phyloP scores from a whole-genome alignment of 2,797 vertebrate genomes.

The Silurus aristotelis region DNA sequence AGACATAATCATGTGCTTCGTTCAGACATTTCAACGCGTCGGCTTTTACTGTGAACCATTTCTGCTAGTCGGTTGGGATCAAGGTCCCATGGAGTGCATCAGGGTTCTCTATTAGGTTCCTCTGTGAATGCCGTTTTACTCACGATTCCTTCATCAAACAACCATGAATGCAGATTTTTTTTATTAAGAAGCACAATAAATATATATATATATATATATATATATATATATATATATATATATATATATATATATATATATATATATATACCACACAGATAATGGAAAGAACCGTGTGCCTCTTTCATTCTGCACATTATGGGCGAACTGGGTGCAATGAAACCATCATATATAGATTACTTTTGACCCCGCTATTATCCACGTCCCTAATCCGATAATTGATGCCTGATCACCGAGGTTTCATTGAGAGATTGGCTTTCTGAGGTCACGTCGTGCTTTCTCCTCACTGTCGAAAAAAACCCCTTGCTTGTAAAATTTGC shows the following conservation, averaged over 20 bases:
- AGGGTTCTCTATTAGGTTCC: constrained; percentile 36
- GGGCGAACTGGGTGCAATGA: constrained; percentile 36
- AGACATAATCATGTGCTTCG: constrained; percentile 12
- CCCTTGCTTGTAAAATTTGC: constrained; percentile 59
- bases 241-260: not conserved
- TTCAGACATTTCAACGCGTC: not conserved
- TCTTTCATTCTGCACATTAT: constrained; percentile 46
- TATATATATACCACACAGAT: constrained; percentile 9
- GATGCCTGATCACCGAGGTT: constrained; percentile 22
- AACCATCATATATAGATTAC: constrained; percentile 42
- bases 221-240: not conserved
- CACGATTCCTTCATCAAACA: constrained; percentile 35
- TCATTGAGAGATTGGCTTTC: constrained; percentile 46
- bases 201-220: not conserved
- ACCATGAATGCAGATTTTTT: constrained; percentile 28
- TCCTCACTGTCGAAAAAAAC: not conserved
- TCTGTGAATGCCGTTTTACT: constrained; percentile 27
- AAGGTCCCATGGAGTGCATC: constrained; percentile 27
- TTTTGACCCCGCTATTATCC: constrained; percentile 48
- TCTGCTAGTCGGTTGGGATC: constrained; percentile 20
- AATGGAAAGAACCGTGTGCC: constrained; percentile 47
- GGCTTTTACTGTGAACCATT: constrained; percentile 34
- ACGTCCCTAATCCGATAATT: constrained; percentile 27
- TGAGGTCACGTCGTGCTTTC: constrained; percentile 32
- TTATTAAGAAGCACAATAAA: constrained; percentile 37